These are phyloP conservation scores for Epistrophella euchroma DNA, from an alignment of 2,888 invertebrate species.

Conservation along the genomic window DNA sequence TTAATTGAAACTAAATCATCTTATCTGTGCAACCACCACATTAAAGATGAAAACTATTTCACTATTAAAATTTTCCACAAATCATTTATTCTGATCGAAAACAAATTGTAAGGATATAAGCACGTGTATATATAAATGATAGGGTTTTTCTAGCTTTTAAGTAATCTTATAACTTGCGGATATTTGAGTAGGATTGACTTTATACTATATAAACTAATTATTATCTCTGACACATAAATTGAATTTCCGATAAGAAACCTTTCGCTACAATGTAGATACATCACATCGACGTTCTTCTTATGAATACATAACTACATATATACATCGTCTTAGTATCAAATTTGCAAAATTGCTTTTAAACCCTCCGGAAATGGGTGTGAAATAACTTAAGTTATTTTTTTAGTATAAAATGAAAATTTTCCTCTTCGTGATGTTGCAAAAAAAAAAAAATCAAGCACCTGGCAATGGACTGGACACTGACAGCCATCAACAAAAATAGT, in stretches of 20 bases:
- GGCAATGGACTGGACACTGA: conserved; percentile 25
- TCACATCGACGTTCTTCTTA: background rate
- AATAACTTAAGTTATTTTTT: background rate
- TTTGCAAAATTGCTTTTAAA: conserved; percentile 31
- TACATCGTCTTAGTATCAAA: conserved; percentile 32
- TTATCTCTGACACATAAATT: conserved; percentile 31
- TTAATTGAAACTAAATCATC: no score
- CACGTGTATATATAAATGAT: no score
- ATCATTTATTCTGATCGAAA: no score
- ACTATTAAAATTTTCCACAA: no score
- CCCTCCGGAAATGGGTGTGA: conserved; percentile 37
- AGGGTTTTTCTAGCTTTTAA: no score
- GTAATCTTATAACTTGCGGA: background rate
- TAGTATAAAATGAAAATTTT: conserved; percentile 1
- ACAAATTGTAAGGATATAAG: no score
- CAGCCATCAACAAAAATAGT: conserved; percentile 10
- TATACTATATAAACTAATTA: conserved; percentile 23
- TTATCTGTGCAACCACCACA: no score
- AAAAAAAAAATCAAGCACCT: conserved; percentile 18
- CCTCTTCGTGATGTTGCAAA: conserved; percentile 8
- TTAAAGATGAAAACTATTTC: no score
- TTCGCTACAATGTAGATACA: background rate
- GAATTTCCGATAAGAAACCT: conserved; percentile 16
- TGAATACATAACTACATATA: background rate
- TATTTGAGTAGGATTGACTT: conserved; percentile 22